These are phyloP conservation scores for Hydrolagus affinis DNA, from an alignment of 2,113 vertebrate species.

Conservation along the genomic window DNA sequence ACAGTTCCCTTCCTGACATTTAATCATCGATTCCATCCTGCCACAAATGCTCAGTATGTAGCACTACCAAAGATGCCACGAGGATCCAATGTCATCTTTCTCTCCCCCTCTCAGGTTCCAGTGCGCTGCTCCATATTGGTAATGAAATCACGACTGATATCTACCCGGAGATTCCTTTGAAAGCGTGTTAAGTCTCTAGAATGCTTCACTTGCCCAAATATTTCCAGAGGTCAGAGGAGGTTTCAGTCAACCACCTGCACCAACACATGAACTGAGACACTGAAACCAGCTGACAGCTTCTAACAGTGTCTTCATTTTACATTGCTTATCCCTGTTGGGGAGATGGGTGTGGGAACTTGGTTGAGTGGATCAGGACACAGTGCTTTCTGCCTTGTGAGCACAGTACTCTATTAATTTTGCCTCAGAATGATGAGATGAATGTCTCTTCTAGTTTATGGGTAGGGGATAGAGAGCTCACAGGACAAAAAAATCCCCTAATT, in stretches of 20 bases:
- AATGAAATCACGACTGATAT: constrained; percentile 3
- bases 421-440: no score
- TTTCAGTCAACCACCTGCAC: constrained; percentile 2
- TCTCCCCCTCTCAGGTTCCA: constrained; percentile 8
- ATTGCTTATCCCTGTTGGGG: not conserved
- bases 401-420: no score
- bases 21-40: constrained; percentile 3
- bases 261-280: not conserved
- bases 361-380: no score
- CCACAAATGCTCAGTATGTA: not conserved
- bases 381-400: no score
- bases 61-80: not conserved
- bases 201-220: constrained; percentile 6
- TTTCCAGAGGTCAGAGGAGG: not conserved
- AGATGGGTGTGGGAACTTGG: no score
- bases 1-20: not conserved
- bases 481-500: no score
- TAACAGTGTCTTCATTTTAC: not conserved
- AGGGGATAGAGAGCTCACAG: no score
- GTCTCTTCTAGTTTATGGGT: no score
- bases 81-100: not conserved
- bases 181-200: not conserved
- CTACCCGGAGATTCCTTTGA: not conserved
- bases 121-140: not conserved
- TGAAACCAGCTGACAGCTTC: not conserved